Evolutionary conservation across 2,888 invertebrate genomes (phyloP), one percentile per base, ranked within the genome.

Genomic region (Caradrina clavipalpis): DNA sequence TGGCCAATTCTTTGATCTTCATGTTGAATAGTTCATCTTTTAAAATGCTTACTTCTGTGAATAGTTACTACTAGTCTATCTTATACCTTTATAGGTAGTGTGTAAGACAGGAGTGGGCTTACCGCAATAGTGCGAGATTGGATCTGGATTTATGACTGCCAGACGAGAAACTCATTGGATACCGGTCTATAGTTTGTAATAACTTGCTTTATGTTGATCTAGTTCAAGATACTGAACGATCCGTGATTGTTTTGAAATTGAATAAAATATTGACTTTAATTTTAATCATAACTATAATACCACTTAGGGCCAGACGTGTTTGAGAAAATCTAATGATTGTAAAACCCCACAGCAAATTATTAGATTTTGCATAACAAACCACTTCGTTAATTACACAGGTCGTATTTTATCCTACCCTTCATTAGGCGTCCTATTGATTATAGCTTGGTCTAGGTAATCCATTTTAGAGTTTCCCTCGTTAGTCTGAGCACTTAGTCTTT

Each of bases 401-500:
- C 69, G 58, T 71, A 62, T 71, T 70, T 71, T 21, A 76, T 39
- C 26, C 57, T 47, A 47, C 39, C 56, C 54, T 72, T 71, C 81
- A 77, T 69, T 68, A 71, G 59, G 50, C 56, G 19, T 15, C 45
- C 49, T 73, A 73, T 81, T 61, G 78, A 75, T 69, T 72, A 70
- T 56, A 56, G 55, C 55, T 65, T 47, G 54, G 26, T 59, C 69
- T 69, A 57, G 69, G 57, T 78, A 81, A 77, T 83, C 66, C 72
- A 54, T 72, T 76, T 73, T 65, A 73, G 66, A 67, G 31, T 71
- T 42, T 69, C 63, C 62, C 73, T 81, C 74, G 78, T 85, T 85
- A 76, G 75, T 54, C 51, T 35, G 39, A 51, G 66, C 65, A 73
- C 69, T 75, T 68, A 78, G 68, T 45, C 45, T 13, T 75, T 39